Conservation (phyloP, 2,113 vertebrate genomes). For the Rana temporaria region DNA sequence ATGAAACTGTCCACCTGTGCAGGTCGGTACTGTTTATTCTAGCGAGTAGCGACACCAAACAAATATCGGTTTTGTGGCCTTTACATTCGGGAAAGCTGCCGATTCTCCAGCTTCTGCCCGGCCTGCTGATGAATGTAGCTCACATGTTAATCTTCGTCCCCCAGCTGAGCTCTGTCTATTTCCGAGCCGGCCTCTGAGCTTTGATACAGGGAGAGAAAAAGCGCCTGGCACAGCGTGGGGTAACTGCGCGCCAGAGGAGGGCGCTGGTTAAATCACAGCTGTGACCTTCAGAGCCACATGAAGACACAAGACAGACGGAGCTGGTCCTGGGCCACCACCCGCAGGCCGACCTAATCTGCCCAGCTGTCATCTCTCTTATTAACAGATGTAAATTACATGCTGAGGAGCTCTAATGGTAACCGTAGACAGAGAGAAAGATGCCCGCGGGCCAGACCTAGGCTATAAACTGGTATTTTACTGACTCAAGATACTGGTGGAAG, state of each 20-base stretch:
- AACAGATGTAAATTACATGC: neutral
- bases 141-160: neutral
- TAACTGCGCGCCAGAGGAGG: neutral
- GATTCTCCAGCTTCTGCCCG: neutral
- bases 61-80: too few relatives aligned
- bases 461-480: too few relatives aligned
- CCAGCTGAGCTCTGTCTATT: neutral
- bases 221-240: neutral
- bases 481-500: too few relatives aligned
- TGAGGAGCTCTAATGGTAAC: too few relatives aligned
- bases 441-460: too few relatives aligned
- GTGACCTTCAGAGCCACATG: neutral
- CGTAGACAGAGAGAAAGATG: too few relatives aligned
- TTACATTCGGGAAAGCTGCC: too few relatives aligned
- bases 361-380: neutral
- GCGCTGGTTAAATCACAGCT: constrained; percentile 4
- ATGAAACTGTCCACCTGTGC: too few relatives aligned
- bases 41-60: too few relatives aligned
- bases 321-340: neutral
- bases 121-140: neutral
- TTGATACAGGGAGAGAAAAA: neutral
- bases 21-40: too few relatives aligned
- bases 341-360: neutral
- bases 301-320: neutral
- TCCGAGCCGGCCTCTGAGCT: neutral